Evolutionary conservation across 2,113 vertebrate genomes (phyloP), one percentile per base, ranked within the genome.

Genomic region (Antechinus flavipes): DNA sequence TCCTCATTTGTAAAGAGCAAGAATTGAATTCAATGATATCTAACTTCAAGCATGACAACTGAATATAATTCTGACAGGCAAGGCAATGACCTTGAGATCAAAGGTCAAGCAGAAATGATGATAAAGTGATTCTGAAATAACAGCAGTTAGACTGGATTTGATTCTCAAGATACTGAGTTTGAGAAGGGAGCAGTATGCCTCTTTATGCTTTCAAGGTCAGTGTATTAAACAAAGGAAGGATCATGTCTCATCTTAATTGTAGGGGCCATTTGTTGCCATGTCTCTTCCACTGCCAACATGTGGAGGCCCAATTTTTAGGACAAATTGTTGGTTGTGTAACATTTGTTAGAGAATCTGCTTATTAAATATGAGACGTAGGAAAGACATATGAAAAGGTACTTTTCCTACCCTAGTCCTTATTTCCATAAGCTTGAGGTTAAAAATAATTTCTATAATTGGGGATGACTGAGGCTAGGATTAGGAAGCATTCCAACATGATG

Each of bases 41-140:
- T 22, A 76, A 19, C 35, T 12, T 76, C 68, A 84, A 22, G 16
- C 22, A 1, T n/a, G 68, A 42, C 68, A 84, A 84, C 16, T 84
- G n/a, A 84, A 22, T 84, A 84, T 42, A 84, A 84, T 42, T 22
- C 68, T 84, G n/a, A 42, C 68, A 42, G 19, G 22, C 68, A 84
- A 42, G n/a, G n/a, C n/a, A 42, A 84, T 84, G 68, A 84, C 68
- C 68, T 84, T 84, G 68, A 84, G n/a, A 95, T 76, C 19, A 84
- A 19, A 95, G 89, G 94, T 30, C 61, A 54, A 92, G 96, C 94
- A 97, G 84, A 97, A 96, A 96, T 92, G 58, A 30, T 93, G 55
- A 95, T 94, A 95, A 97, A 97, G 96, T 96, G 52, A 91, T 54
- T 96, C 93, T 95, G 94, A 97, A 95, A 96, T 97, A 97, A 95